These are phyloP conservation scores for Turritopsis dohrnii DNA, from an alignment of 30 jellyfish, hydroid and myxozoan genomes.

Conservation along the genomic window DNA sequence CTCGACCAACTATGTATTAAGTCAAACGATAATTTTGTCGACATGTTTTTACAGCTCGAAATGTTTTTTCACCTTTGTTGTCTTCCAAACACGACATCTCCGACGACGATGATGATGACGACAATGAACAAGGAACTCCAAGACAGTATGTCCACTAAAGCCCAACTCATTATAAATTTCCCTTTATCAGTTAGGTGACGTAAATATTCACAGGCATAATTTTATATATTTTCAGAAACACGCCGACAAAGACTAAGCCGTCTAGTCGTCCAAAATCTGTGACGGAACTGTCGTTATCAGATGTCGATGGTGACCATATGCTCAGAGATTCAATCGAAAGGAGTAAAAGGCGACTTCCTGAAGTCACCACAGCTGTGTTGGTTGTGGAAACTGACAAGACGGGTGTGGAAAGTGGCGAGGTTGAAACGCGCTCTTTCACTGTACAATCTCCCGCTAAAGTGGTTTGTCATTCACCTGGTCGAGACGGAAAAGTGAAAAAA, in stretches of 20 bases:
- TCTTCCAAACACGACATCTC: background rate
- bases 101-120: background rate
- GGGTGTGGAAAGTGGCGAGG: slow-evolving; percentile 13
- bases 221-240: background rate
- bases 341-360: background rate
- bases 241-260: slow-evolving; percentile 13
- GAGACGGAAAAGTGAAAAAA: background rate
- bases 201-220: too few relatives aligned
- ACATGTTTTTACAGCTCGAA: background rate
- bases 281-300: slow-evolving; percentile 19
- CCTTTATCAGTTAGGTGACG: too few relatives aligned
- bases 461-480: slow-evolving; percentile 18
- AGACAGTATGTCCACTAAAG: background rate
- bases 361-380: background rate
- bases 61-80: background rate
- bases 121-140: background rate
- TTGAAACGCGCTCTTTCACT: background rate
- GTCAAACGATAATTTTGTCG: too few relatives aligned
- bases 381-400: background rate
- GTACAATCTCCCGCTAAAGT: slow-evolving; percentile 13
- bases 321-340: background rate
- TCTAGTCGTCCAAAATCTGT: background rate
- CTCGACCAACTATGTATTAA: background rate
- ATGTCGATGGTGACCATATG: slow-evolving; percentile 2
- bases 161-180: too few relatives aligned